Base-by-base conservation (phyloP, 2,113 vertebrate genomes). In the Ameiurus melas region DNA sequence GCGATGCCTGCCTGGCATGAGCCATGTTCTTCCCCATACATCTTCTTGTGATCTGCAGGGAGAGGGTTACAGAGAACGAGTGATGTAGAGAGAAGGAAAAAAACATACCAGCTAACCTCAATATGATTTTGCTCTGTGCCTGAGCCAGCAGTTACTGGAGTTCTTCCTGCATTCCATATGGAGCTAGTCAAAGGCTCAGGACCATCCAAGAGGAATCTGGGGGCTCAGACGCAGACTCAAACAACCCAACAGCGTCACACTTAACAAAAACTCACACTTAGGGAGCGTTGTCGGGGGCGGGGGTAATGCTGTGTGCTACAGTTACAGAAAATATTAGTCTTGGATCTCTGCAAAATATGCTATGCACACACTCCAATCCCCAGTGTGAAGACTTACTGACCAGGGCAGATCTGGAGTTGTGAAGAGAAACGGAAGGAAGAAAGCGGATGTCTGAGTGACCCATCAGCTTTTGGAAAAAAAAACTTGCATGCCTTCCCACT, bases 1-100 rank as follows among this genome's bases (percentile, higher is more conserved):
- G 98, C 96, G 2, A 98, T 99, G 84, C 98, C 98, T 0, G 98
- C 98, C 94, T 99, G 98, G 96, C 98, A 99, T 0, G 98, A 99
- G 91, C 98, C 98, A 0, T 99, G 98, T 91, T 99, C 98, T 92
- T 99, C 98, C 12, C 98, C 98, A 3, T 99, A 99, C 91, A 97
- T 99, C 96, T 98, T 98, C 96, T 99, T 99, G 94, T 99, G 96
- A 94, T 99, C 98, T 99, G 92, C 80, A 94, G 93, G 89, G 93
- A 93, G 92, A 93, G 80, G 83, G 55, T 79, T 92, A 84, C 94
- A 93, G 90, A 94, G 70, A 83, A 81, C 83, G 30, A 77, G 77
- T 55, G 77, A 79, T 53, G 51, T 85, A 79, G n/a, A 82, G 47
- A 75, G 30, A 85, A 78, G 68, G 80, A 25, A 64, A n/a, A 86